phyloP scores from a whole-genome alignment of 1,140 invertebrate species.

The Drosophila ficusphila region DNA sequence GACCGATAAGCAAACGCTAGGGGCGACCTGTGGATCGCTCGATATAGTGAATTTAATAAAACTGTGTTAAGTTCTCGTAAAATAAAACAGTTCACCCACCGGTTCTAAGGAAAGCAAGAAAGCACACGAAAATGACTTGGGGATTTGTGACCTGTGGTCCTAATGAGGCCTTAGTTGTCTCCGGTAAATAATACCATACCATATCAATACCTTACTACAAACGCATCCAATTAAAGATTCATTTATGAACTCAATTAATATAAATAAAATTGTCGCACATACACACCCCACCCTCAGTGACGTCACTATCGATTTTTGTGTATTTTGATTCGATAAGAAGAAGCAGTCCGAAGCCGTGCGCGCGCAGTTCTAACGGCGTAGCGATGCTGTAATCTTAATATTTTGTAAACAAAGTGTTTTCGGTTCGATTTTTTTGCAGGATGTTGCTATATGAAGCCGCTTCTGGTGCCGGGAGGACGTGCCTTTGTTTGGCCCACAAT shows the following conservation, averaged over 20 bases:
- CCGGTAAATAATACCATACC: slow-evolving; percentile 88
- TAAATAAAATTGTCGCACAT: slow-evolving; percentile 12
- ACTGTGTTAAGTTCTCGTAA: not conserved
- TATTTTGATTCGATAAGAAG: slow-evolving; percentile 46
- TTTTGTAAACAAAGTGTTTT: slow-evolving; percentile 58
- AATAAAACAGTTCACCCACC: not conserved
- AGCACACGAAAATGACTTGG: slow-evolving; percentile 88
- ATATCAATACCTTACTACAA: not conserved
- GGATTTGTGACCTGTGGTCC: slow-evolving; percentile 99
- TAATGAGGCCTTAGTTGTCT: slow-evolving; percentile 98
- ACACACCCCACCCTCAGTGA: slow-evolving; percentile 57
- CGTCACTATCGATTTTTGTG: slow-evolving; percentile 80
- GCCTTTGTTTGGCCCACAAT: slow-evolving; percentile 98
- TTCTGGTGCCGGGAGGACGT: slow-evolving; percentile 96
- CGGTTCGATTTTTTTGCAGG: slow-evolving; percentile 85
- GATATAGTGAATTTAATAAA: not conserved
- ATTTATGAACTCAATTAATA: not conserved
- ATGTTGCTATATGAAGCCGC: slow-evolving; percentile 95
- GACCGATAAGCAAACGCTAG: slow-evolving; percentile 1
- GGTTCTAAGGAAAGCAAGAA: not conserved
- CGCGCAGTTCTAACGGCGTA: slow-evolving; percentile 57
- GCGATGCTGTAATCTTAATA: slow-evolving; percentile 21
- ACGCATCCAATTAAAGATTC: not conserved
- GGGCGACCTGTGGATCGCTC: slow-evolving; percentile 16
- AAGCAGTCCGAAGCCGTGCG: slow-evolving; percentile 38